Conservation (phyloP, 2,113 vertebrate genomes). For the Hypanus sabinus region DNA sequence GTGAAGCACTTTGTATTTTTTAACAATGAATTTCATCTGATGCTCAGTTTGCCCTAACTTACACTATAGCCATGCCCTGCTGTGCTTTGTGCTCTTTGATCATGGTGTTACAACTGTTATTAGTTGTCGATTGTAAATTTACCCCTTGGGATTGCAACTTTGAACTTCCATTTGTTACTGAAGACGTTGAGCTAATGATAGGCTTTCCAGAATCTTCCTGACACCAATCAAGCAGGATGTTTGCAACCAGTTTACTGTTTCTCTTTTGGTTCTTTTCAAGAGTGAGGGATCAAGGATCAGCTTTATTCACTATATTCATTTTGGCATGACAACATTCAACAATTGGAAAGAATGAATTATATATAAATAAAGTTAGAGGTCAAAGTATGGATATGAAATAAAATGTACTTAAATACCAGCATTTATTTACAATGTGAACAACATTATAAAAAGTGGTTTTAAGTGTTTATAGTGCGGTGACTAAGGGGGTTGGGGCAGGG, state of each 20-base stretch:
- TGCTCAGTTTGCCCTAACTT: neutral
- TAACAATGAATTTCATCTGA: neutral
- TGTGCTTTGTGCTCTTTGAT: neutral
- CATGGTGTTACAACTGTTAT: neutral
- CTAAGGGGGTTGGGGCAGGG: too few species aligned
- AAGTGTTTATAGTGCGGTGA: too few species aligned
- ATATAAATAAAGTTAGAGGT: too few species aligned
- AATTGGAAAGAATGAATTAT: too few species aligned
- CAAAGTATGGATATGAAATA: too few species aligned
- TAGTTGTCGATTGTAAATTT: neutral
- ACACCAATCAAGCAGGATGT: neutral
- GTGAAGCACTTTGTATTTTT: too few species aligned
- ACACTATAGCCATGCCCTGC: neutral
- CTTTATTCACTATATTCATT: too few species aligned
- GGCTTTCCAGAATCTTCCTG: neutral
- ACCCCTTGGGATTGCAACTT: neutral
- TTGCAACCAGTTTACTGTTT: neutral
- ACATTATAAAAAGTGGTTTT: too few species aligned
- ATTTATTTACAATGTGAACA: too few species aligned
- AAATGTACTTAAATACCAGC: too few species aligned
- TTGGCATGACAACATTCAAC: too few species aligned
- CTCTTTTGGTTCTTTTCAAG: neutral
- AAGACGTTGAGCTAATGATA: neutral
- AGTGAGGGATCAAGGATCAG: too few species aligned
- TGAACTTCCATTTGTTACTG: neutral